Evolutionary conservation across 2,888 invertebrate species (phyloP), one percentile per base, ranked within the genome.

Genomic region (Campaea margaritaria): DNA sequence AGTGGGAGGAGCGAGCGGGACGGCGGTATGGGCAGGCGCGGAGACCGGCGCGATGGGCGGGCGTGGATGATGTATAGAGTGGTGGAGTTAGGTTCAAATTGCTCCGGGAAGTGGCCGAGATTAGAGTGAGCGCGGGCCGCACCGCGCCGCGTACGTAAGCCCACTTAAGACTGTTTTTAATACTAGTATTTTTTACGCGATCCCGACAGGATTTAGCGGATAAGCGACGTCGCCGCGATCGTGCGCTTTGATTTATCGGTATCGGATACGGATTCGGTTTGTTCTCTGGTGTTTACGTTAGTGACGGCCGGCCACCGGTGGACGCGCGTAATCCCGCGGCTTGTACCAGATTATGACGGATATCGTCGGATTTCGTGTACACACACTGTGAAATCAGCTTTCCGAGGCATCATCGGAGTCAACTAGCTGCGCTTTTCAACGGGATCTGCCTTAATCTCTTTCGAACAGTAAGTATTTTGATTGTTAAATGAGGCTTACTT

Each of bases 31-130:
- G 72, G 75, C 73, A 81, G 74, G 76, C 76, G 76, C 76, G 79
- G 67, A 68, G 70, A 70, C 69, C 81, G 82, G 83, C 88, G 86
- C 89, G 85, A 91, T 93, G 93, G 93, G 91, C 89, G 91, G 90
- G 89, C 82, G 81, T 83, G 83, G 93, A 94, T 94, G 94, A 95
- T 94, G 94, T 94, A 95, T 95, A 94, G 94, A 94, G 94, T 94
- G 93, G 93, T 93, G 94, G 95, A 94, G 94, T 94, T 94, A 94
- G 93, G 94, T 91, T 94, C 94, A 94, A 95, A 95, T 94, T 94
- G 94, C 93, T 94, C 89, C 94, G 94, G 95, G 94, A 94, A 95
- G 94, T 94, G 94, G 94, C 93, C 94, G 94, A 94, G 94, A 95
- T 94, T 95, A 95, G 94, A 94, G 94, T 86, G 86, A 86, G 83